Evolutionary conservation across 2,888 invertebrate species (phyloP).

Genomic region (Tanypteryx hageni): DNA sequence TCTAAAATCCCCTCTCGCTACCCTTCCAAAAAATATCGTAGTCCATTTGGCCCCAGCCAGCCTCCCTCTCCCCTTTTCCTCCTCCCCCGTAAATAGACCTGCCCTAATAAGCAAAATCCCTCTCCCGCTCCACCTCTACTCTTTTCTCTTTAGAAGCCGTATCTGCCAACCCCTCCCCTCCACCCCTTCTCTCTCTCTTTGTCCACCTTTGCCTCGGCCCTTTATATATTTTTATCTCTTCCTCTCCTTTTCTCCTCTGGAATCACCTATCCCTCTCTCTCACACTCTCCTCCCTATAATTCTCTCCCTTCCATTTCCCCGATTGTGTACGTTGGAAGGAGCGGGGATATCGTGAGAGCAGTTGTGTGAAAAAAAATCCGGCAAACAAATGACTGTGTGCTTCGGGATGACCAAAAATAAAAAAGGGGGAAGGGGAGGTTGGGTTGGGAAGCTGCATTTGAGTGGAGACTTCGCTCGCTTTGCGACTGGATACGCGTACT

Average conservation of each 20-base stretch:
- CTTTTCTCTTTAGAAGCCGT: no score
- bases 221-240: not conserved
- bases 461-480: not conserved
- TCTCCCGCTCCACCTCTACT: not conserved
- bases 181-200: not conserved
- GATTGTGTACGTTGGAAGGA: not conserved
- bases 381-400: constrained; percentile 25
- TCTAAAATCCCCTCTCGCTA: not conserved
- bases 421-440: not conserved
- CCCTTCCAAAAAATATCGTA: constrained; percentile 20
- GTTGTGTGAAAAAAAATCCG: not conserved
- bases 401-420: not conserved
- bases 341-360: constrained; percentile 13
- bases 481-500: not conserved
- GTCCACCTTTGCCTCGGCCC: not conserved
- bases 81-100: constrained; percentile 10
- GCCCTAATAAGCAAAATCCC: constrained; percentile 22
- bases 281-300: not conserved
- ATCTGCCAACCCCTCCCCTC: not conserved
- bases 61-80: not conserved
- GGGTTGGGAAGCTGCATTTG: not conserved
- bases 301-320: not conserved
- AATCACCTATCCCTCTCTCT: not conserved
- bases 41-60: not conserved
- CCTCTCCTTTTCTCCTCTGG: not conserved